Evolutionary conservation across 1,140 invertebrate species (phyloP).

Genomic region (Tachypleus tridentatus): DNA sequence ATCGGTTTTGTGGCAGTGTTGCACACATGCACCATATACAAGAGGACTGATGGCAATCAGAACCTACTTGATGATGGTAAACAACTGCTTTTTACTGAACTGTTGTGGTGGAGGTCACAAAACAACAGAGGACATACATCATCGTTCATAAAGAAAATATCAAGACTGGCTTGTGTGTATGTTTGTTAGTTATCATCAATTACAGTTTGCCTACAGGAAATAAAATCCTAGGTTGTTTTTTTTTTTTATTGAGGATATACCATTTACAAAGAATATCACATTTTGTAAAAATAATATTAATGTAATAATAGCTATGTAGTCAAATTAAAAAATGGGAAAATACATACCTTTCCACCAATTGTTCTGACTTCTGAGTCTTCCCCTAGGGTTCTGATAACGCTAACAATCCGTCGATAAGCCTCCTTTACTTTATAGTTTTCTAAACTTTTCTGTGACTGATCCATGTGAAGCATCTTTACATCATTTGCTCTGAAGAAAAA

Average conservation of each 20-base stretch:
- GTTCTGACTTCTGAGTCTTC: constrained; percentile 15
- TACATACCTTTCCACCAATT: constrained; percentile 12
- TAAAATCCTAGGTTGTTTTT: neutral
- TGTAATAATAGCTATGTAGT: neutral
- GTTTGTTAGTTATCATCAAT: no score
- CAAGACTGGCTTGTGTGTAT: no score
- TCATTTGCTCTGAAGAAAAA: constrained; percentile 9
- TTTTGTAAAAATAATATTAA: no score
- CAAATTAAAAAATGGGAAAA: neutral
- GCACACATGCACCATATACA: no score
- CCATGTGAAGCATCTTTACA: constrained; percentile 16
- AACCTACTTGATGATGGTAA: no score
- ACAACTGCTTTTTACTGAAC: no score
- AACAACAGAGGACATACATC: no score
- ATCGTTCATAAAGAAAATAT: no score
- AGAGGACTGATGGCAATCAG: no score
- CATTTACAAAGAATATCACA: no score
- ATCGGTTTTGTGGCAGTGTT: no score
- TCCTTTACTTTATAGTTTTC: constrained; percentile 17
- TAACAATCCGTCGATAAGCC: constrained; percentile 13
- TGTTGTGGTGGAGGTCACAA: no score
- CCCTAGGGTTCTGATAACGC: constrained; percentile 14
- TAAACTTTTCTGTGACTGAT: constrained; percentile 13
- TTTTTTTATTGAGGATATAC: neutral
- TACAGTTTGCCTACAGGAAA: neutral